These are phyloP conservation scores for Macrophya annulata DNA, from an alignment of 2,888 invertebrate species.

Conservation along the genomic window DNA sequence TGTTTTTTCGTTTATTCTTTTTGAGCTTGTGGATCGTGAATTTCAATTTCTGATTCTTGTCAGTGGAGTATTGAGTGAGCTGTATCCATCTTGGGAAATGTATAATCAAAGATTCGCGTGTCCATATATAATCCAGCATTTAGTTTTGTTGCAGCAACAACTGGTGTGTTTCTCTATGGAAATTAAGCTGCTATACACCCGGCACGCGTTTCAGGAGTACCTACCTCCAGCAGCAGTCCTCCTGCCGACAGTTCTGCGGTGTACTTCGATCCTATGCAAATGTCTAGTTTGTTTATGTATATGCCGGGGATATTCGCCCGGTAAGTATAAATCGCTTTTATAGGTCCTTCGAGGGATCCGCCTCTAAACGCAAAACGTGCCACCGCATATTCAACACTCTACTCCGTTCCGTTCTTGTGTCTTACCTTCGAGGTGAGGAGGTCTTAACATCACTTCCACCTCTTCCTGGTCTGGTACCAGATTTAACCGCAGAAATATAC, in stretches of 20 bases:
- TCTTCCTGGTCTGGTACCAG: not conserved
- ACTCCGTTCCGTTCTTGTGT: constrained; percentile 30
- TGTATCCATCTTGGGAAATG: not conserved
- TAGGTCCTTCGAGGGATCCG: constrained; percentile 56
- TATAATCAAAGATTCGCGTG: not conserved
- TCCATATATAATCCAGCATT: not conserved
- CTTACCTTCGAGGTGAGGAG: constrained; percentile 15
- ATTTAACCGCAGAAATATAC: constrained; percentile 36
- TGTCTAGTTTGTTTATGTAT: constrained; percentile 55
- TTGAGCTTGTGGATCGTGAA: not conserved
- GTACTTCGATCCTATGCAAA: constrained; percentile 55
- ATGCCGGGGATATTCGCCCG: constrained; percentile 44
- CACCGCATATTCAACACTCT: constrained; percentile 64
- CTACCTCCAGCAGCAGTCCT: not conserved
- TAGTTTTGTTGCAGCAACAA: not conserved
- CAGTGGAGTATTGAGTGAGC: not conserved
- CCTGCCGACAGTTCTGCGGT: constrained; percentile 45
- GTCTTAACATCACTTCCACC: constrained; percentile 20
- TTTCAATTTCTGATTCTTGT: not conserved
- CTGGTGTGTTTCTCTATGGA: constrained; percentile 11
- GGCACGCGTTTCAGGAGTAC: constrained; percentile 23
- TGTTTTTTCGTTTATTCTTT: not conserved
- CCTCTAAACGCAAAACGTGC: constrained; percentile 64
- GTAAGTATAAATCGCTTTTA: constrained; percentile 56
- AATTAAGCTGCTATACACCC: constrained; percentile 22